phyloP scores from a whole-genome alignment of 1,140 invertebrate species.

The Cherax quadricarinatus region DNA sequence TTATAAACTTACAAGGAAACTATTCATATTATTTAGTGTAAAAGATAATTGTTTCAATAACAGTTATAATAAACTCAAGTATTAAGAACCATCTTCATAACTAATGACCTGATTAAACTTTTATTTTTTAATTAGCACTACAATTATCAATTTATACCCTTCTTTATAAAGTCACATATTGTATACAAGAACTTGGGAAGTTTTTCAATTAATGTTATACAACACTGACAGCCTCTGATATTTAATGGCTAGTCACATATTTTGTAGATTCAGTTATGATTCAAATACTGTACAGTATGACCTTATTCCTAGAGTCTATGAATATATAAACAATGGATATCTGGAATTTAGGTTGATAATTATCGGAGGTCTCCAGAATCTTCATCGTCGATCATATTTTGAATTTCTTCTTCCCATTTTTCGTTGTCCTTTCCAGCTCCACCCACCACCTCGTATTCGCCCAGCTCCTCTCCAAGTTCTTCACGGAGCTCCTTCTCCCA shows the following conservation, averaged over 20 bases:
- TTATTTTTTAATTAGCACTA: neutral
- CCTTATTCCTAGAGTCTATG: slow-evolving; percentile 1
- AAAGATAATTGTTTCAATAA: neutral
- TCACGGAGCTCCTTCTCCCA: slow-evolving; percentile 90
- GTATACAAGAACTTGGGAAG: neutral
- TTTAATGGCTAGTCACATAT: neutral
- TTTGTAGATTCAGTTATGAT: neutral
- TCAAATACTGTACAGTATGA: neutral
- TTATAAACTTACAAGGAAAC: neutral
- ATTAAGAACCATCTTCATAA: neutral
- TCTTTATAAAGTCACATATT: neutral
- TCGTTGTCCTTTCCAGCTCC: slow-evolving; percentile 76
- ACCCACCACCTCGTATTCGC: slow-evolving; percentile 92
- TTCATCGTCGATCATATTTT: slow-evolving; percentile 80
- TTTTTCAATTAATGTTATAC: neutral
- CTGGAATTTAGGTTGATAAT: slow-evolving; percentile 42
- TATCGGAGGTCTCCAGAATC: slow-evolving; percentile 75
- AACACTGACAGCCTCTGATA: neutral
- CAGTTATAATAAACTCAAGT: neutral
- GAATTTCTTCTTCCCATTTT: slow-evolving; percentile 81
- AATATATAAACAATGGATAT: slow-evolving; percentile 30
- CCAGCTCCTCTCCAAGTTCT: slow-evolving; percentile 92
- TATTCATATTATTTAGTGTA: neutral
- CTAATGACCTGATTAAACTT: neutral
- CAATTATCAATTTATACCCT: neutral